Evolutionary conservation across 2,797 vertebrate species (phyloP).

Genomic region (Hephaestus fuliginosus): DNA sequence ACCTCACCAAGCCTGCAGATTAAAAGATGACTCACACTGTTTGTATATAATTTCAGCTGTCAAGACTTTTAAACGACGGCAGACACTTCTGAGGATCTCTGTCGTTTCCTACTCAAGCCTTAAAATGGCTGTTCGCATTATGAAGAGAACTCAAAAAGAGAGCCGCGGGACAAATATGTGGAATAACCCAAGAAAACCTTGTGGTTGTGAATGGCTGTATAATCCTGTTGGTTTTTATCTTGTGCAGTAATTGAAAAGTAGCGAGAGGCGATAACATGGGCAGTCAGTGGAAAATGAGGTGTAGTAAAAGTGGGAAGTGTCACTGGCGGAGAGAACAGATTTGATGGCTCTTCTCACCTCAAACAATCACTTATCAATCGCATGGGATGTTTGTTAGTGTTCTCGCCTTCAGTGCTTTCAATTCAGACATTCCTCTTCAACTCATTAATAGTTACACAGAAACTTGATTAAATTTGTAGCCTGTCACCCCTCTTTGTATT

Average conservation of each 20-base stretch:
- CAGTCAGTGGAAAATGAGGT: conserved; percentile 39
- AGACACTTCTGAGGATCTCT: not conserved
- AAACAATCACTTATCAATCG: conserved; percentile 26
- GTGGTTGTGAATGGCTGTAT: not conserved
- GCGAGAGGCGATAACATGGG: not conserved
- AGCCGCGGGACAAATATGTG: not conserved
- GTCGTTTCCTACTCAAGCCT: not conserved
- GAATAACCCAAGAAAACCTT: conserved; percentile 3
- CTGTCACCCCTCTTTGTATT: not conserved
- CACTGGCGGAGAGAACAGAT: conserved; percentile 21
- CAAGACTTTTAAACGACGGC: not conserved
- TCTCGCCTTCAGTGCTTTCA: not conserved
- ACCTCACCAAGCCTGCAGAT: conserved; percentile 21
- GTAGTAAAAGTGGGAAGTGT: conserved; percentile 16
- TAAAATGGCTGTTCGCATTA: not conserved
- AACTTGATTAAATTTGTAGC: conserved; percentile 1
- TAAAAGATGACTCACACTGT: conserved; percentile 5
- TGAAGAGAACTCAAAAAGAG: not conserved
- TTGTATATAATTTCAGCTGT: not conserved
- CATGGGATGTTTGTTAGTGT: not conserved
- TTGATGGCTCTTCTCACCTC: conserved; percentile 32
- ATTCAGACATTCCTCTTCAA: not conserved
- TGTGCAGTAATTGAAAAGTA: conserved; percentile 19
- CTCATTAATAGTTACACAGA: not conserved
- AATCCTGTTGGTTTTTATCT: conserved; percentile 45